A percentile compares a stretch with the other conserved stretches of the same genome.
phyloP scores from a whole-genome alignment of 2,113 vertebrate genomes.

The Heliornis fulica region DNA sequence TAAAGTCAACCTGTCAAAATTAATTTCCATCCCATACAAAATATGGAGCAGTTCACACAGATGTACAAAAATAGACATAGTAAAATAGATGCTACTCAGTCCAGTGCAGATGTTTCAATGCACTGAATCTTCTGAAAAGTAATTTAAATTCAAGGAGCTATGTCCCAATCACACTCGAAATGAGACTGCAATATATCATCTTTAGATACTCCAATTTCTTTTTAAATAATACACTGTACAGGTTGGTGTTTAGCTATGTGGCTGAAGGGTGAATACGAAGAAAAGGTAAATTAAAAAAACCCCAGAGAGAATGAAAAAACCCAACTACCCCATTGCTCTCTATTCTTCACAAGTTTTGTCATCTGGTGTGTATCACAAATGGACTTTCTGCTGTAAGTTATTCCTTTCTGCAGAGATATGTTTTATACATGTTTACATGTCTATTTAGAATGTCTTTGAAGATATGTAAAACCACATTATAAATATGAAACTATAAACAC shows the following conservation, averaged over 20 bases:
- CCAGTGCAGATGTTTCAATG: neutral
- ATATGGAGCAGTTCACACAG: neutral
- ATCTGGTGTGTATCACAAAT: neutral
- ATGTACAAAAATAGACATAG: neutral
- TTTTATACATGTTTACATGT: neutral
- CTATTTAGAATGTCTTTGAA: neutral
- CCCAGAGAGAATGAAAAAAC: neutral
- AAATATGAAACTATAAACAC: neutral
- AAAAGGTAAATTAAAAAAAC: too few species aligned
- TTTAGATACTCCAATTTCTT: neutral
- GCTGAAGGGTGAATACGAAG: neutral
- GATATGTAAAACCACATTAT: neutral
- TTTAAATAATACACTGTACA: neutral
- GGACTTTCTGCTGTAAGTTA: neutral
- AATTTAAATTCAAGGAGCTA: neutral
- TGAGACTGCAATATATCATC: neutral
- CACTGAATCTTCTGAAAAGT: neutral
- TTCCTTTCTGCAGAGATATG: neutral
- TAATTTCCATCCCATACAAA: neutral
- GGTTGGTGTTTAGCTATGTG: neutral
- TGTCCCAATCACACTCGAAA: neutral
- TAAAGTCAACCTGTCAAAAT: constrained; percentile 12
- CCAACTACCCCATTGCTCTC: neutral
- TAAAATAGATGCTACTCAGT: neutral
- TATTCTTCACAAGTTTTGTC: neutral